phyloP scores from a whole-genome alignment of 2,888 invertebrate genomes.

The Acleris laterana region DNA sequence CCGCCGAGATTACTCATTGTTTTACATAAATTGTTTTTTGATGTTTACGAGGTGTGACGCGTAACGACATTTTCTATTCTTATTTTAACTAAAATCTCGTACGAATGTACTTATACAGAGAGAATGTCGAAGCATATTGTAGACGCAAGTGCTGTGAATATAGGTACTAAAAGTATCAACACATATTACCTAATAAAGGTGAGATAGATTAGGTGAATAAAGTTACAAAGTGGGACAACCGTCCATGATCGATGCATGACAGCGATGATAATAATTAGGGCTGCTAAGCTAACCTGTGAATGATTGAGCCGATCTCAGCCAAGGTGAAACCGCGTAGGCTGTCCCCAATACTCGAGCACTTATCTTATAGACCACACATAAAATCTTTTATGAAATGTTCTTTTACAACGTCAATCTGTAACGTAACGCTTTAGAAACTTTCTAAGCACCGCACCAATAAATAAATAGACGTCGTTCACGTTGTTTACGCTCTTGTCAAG shows the following conservation, averaged over 20 bases:
- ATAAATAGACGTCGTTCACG: constrained; percentile 22
- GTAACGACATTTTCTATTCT: constrained; percentile 23
- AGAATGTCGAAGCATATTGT: no score
- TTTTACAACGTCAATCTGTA: no score
- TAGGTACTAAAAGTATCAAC: no score
- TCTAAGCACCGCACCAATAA: constrained; percentile 8
- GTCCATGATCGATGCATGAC: constrained; percentile 31
- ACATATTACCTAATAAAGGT: no score
- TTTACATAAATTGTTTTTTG: constrained; percentile 45
- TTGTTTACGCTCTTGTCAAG: constrained; percentile 29
- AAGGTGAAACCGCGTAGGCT: constrained; percentile 33
- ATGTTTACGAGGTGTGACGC: constrained; percentile 3
- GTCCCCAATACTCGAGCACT: constrained; percentile 26
- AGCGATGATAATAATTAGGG: constrained; percentile 27
- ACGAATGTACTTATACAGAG: neutral
- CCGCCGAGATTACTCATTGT: constrained; percentile 56
- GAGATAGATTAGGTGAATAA: constrained; percentile 22
- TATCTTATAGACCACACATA: constrained; percentile 15
- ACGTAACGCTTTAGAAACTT: constrained; percentile 9
- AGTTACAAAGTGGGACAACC: constrained; percentile 18
- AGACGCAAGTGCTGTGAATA: no score
- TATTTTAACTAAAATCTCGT: constrained; percentile 1
- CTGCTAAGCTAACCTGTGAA: constrained; percentile 22
- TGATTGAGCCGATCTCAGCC: constrained; percentile 27
- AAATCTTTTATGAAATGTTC: constrained; percentile 18